Conservation (phyloP, 2,797 vertebrate genomes). For the Sebastes iracundus region DNA sequence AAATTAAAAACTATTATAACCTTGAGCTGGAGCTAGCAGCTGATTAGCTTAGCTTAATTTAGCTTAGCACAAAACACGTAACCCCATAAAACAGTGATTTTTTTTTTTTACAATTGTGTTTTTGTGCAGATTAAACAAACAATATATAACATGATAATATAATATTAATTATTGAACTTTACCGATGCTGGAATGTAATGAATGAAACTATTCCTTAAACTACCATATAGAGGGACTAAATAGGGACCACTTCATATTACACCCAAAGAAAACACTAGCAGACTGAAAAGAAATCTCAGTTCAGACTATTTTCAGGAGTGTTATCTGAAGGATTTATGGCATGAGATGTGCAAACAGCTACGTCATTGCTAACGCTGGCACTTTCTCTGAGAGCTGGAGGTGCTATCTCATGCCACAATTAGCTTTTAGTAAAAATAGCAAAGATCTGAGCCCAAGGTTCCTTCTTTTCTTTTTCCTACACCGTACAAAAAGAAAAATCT, state of each 20-base stretch:
- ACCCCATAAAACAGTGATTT: fast-evolving
- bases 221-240: not conserved
- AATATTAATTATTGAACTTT: not conserved
- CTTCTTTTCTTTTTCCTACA: conserved; percentile 11
- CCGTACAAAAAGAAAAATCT: conserved; percentile 15
- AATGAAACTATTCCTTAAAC: not conserved
- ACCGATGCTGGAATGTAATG: not conserved
- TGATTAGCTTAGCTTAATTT: not conserved
- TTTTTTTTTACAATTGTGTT: not conserved
- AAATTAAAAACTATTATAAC: not conserved
- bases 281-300: not conserved
- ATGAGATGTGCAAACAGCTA: not conserved
- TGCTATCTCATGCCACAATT: conserved; percentile 25
- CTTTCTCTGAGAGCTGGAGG: conserved; percentile 28
- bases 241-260: not conserved
- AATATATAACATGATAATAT: too few relatives aligned
- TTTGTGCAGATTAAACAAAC: not conserved
- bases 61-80: not conserved
- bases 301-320: not conserved
- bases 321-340: not conserved
- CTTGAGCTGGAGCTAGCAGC: not conserved
- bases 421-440: conserved; percentile 43
- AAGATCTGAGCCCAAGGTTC: conserved; percentile 9
- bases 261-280: not conserved
- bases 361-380: not conserved